Base-by-base conservation (phyloP, 2,113 vertebrate species). In the Perccottus glenii region DNA sequence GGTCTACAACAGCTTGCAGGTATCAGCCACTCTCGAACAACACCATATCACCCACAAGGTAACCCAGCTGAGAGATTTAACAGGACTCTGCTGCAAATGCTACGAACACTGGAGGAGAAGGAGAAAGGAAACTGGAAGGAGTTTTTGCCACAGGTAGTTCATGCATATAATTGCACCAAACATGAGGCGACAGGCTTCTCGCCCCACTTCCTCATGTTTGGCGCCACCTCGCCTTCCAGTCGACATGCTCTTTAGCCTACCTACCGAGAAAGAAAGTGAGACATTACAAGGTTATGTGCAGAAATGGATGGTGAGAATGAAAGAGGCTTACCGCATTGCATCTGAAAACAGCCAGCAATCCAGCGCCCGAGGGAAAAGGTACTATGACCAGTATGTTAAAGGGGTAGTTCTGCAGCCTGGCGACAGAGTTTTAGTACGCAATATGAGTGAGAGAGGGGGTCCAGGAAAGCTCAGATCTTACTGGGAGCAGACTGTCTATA, bases 401-500 rank as follows among this genome's bases (percentile, higher is more conserved):
- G 58, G 58, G 10, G 58, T 60, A 15, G 19, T 15, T 7, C 42
- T 45, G 3, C 42, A 46, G 16, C 15, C 58, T 27, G 58, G 43
- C 4, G 58, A 60, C 11, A 11, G 58, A 45, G 58, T 60, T 15
- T 15, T 60, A 3, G 58, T 60, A 4, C 6, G 58, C 19, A 46
- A 60, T 42, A 40, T 46, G 40, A 60, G 19, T 45, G 43, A 60
- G 9, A 45, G 42, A 45, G 58, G 58, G 3, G 58, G 58, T 2
- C 58, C 58, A 2, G 58, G 58, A 27, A 60, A 60, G 15, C 40
- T 60, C 3, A 60, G 58, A 12, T 15, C 58, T 4, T 60, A 60
- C 11, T 60, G 43, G 58, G 58, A 60, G 40, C 11, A 60, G 15
- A 60, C 12, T n/a, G 44, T 60, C 57, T 44, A 60, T 38, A 43